phyloP scores from a whole-genome alignment of 2,797 vertebrate species.

The Micropoecilia bifurca region DNA sequence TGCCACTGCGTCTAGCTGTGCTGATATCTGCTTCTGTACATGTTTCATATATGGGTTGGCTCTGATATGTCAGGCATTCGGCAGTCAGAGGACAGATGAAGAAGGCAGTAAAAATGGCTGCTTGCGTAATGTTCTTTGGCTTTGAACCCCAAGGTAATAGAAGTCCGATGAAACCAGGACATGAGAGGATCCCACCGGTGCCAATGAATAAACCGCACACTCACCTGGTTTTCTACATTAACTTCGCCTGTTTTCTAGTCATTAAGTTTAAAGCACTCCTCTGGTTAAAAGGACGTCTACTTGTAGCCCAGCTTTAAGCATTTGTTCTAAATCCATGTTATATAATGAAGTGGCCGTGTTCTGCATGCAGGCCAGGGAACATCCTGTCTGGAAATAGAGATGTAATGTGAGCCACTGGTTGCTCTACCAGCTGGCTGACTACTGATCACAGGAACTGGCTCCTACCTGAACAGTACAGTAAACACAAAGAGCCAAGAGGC shows the following conservation, averaged over 20 bases:
- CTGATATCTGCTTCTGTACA: conserved; percentile 32
- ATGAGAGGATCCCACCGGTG: not conserved
- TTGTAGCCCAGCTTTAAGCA: not conserved
- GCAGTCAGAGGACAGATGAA: not conserved
- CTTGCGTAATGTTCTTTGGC: not conserved
- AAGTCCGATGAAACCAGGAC: not conserved
- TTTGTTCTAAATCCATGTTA: not conserved
- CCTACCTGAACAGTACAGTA: not conserved
- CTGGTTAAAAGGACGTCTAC: not conserved
- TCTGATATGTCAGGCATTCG: not conserved
- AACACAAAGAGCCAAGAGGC: not conserved
- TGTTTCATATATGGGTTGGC: not conserved
- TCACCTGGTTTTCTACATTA: not conserved
- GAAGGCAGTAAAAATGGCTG: not conserved
- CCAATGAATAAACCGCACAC: not conserved
- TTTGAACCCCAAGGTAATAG: not conserved
- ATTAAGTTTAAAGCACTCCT: not conserved
- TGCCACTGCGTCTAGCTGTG: conserved; percentile 18
- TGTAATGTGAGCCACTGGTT: not conserved
- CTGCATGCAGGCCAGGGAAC: not conserved
- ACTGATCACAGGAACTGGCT: not conserved
- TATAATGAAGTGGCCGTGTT: not conserved
- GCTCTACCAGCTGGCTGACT: not conserved
- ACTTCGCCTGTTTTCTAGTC: not conserved
- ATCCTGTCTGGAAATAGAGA: not conserved